A percentile compares a stretch with the other conserved stretches of the same genome.
These are phyloP conservation scores for Amazonetta brasiliensis DNA, from an alignment of 2,797 vertebrate genomes.

Conservation along the genomic window DNA sequence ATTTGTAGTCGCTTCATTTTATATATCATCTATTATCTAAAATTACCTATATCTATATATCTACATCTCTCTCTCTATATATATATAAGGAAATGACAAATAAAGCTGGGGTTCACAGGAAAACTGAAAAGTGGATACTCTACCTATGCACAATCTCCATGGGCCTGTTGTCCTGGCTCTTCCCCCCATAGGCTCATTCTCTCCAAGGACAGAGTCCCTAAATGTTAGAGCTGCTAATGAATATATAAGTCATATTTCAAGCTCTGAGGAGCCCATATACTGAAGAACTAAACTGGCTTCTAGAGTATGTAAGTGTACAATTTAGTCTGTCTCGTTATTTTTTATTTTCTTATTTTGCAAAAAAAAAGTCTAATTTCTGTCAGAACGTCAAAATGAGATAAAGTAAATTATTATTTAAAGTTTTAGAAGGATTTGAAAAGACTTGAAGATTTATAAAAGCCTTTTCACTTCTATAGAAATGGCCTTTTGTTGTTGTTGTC, in stretches of 20 bases:
- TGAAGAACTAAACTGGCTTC: neutral
- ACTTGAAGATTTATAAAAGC: neutral
- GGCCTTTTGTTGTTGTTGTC: neutral
- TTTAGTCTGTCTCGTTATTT: neutral
- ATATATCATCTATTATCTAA: neutral
- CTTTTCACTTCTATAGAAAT: neutral
- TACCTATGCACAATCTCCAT: neutral
- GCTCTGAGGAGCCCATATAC: neutral
- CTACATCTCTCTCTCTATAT: neutral
- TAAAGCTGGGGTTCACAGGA: neutral
- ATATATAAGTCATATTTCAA: neutral
- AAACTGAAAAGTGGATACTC: neutral
- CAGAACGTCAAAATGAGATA: neutral
- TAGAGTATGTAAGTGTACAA: neutral
- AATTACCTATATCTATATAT: neutral
- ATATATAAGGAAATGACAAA: neutral
- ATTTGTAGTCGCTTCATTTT: neutral
- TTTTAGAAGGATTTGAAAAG: neutral
- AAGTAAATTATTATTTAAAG: neutral
- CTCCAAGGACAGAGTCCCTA: neutral
- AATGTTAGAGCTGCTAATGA: neutral
- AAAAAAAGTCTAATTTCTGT: neutral
- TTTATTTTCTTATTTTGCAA: neutral
- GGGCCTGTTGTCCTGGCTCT: rapidly evolving
- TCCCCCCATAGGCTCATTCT: neutral